Evolutionary conservation across 2,888 invertebrate genomes (phyloP).

Genomic region (Rhamnusium bicolor): DNA sequence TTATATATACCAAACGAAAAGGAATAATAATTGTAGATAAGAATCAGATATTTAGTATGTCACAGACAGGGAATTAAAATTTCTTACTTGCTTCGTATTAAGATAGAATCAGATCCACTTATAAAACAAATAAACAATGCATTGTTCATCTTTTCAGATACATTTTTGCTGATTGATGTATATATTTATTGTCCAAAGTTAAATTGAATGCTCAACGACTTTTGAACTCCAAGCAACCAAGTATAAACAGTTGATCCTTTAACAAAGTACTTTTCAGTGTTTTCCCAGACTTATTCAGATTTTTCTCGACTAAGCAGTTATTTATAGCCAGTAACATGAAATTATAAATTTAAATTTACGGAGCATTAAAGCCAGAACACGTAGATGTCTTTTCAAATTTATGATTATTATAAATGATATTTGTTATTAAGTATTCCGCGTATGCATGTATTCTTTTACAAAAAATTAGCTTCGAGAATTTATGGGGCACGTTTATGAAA

Average conservation of each 20-base stretch:
- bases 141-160: no score
- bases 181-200: background rate
- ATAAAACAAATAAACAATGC: no score
- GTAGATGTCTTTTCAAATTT: slow-evolving; percentile 44
- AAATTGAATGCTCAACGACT: slow-evolving; percentile 6
- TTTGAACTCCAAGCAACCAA: background rate
- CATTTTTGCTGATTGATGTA: background rate
- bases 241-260: slow-evolving; percentile 15
- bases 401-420: slow-evolving; percentile 44
- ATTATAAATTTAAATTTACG: slow-evolving; percentile 37
- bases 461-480: slow-evolving; percentile 3
- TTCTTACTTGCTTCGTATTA: no score
- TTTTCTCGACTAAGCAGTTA: slow-evolving; percentile 27
- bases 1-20: no score
- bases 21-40: no score
- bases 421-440: slow-evolving; percentile 27
- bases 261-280: slow-evolving; percentile 29
- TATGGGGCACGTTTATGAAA: background rate
- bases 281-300: background rate
- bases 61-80: no score
- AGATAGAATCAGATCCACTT: no score
- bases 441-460: slow-evolving; percentile 7
- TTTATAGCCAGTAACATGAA: slow-evolving; percentile 13
- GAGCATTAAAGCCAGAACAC: slow-evolving; percentile 45
- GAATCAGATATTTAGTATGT: no score